phyloP scores from a whole-genome alignment of 1,140 invertebrate genomes.

The Trichomalopsis sarcophagae region DNA sequence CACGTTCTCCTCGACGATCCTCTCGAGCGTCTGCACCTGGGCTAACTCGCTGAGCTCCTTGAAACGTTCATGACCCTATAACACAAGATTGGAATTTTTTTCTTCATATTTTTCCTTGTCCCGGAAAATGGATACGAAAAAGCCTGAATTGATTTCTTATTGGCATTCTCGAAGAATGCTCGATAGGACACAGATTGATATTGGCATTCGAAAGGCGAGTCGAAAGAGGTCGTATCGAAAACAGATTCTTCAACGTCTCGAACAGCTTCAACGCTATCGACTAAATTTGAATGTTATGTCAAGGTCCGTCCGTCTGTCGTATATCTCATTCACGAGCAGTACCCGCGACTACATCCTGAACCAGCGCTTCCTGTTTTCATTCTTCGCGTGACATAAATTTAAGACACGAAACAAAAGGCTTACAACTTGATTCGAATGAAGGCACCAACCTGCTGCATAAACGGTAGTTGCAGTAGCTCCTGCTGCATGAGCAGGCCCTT shows the following conservation, averaged over 20 bases:
- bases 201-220: background rate
- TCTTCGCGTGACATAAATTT: background rate
- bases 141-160: no score
- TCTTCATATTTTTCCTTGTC: background rate
- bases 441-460: conserved; percentile 42
- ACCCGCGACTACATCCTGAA: background rate
- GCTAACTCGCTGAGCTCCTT: conserved; percentile 61
- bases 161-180: no score
- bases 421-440: background rate
- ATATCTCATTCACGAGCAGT: background rate
- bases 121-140: no score
- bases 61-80: conserved; percentile 62
- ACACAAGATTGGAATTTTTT: conserved; percentile 43
- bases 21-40: conserved; percentile 65
- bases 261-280: background rate
- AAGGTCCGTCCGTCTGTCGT: background rate
- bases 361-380: background rate
- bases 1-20: conserved; percentile 69
- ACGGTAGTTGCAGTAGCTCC: conserved; percentile 56
- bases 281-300: background rate
- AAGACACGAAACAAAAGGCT: background rate
- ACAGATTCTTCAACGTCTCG: background rate
- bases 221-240: background rate
- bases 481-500: conserved; percentile 69
- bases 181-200: background rate